Evolutionary conservation across 1,140 invertebrate species (phyloP).

Genomic region (Pseudomyrmex pallidus): DNA sequence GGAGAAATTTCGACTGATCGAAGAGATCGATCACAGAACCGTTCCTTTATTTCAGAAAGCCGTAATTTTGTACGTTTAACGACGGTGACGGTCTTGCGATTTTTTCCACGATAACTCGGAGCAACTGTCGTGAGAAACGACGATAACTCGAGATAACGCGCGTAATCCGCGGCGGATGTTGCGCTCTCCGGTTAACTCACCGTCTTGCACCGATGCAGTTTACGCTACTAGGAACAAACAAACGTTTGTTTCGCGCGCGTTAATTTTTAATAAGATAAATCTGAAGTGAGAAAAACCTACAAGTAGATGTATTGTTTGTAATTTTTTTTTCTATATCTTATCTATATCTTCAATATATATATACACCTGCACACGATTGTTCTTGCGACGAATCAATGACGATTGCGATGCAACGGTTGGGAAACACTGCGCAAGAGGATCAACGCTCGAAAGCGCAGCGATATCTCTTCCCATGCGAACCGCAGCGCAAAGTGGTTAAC

Average conservation of each 20-base stretch:
- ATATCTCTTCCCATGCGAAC: constrained; percentile 52
- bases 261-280: not conserved
- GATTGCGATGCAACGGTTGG: constrained; percentile 8
- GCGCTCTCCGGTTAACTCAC: not conserved
- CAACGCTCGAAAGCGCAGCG: constrained; percentile 49
- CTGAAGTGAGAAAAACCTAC: not conserved
- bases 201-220: not conserved
- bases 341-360: not conserved
- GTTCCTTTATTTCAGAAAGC: not conserved
- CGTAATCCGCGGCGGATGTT: not conserved
- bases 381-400: not conserved
- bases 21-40: too few species aligned
- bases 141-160: constrained; percentile 27
- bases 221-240: not conserved
- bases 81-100: not conserved
- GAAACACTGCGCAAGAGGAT: constrained; percentile 34
- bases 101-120: not conserved
- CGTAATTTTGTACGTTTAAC: not conserved
- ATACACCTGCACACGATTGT: not conserved
- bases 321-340: not conserved
- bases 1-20: not conserved
- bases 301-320: not conserved
- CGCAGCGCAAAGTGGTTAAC: constrained; percentile 57
- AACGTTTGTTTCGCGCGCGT: not conserved
- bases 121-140: not conserved